Base-by-base conservation (phyloP, 2,888 invertebrate genomes). In the Drosophila longiperda region DNA sequence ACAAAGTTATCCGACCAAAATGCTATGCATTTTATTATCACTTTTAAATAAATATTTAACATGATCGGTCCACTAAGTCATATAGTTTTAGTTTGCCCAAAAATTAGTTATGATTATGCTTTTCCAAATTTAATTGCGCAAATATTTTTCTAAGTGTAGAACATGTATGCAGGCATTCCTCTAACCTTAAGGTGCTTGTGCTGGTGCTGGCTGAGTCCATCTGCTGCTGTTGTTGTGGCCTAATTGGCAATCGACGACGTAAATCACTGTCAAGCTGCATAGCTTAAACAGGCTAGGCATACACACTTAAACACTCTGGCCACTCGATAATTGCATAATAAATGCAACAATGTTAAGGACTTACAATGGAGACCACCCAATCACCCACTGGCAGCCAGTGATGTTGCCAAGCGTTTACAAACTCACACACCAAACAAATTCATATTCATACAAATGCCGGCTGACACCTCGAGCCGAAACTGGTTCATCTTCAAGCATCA, bases 271-370 rank as follows among this genome's bases (percentile, higher is more conserved):
- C 87, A 87, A 26, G 38, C 70, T 67, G 68, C 65, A 73, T 65
- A 68, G 58, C 55, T 48, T 60, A 83, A 48, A 66, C 66, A 63
- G 60, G 58, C 64, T 45, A 67, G 34, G 20, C 66, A 75, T 50
- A 65, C 60, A 78, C 63, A 68, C 55, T 29, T 60, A 48, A 64
- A 55, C 73, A 68, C 79, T 69, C 69, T 73, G 83, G 82, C 79
- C 90, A 80, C 89, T 90, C 87, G 87, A 86, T 87, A 87, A 87
- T 87, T 87, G 87, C 90, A 87, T 87, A 90, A 89, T 87, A 90
- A 90, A 88, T 90, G 87, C 89, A 90, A 88, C 86, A 87, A 81
- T 87, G 83, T 79, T 70, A 73, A 78, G 86, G 73, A 85, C 72
- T 76, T 79, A 66, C 66, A 59, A 50, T 57, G 61, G 48, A 32